Conservation (phyloP, 2,113 vertebrate genomes). For the Cyphomyrus discorhynchus region DNA sequence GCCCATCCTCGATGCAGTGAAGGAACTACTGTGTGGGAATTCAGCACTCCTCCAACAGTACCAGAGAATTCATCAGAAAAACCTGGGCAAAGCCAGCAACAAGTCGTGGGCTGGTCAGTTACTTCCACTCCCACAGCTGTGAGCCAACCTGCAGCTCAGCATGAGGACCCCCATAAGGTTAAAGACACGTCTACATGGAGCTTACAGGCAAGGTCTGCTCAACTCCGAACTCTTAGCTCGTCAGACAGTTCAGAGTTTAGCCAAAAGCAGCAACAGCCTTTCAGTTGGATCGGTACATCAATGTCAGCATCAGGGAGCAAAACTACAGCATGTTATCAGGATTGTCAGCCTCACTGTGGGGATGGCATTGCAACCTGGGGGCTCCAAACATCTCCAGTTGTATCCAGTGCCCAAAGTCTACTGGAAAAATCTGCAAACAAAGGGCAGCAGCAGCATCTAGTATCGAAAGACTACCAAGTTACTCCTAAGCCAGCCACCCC, state of each 20-base stretch:
- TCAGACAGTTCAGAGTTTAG: constrained; percentile 45
- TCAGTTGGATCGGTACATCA: constrained; percentile 43
- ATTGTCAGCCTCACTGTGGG: constrained; percentile 46
- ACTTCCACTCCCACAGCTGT: not conserved
- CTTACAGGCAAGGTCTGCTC: constrained; percentile 37
- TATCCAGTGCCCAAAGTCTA: constrained; percentile 49
- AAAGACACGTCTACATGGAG: constrained; percentile 42
- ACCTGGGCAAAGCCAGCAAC: constrained; percentile 36
- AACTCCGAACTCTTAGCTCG: constrained; percentile 39
- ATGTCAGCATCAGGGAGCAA: constrained; percentile 46
- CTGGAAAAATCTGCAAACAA: constrained; percentile 29
- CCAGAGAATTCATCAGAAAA: constrained; percentile 50
- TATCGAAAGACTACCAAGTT: constrained; percentile 53
- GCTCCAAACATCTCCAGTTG: constrained; percentile 51
- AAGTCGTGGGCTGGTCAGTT: not conserved
- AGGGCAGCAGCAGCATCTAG: constrained; percentile 46
- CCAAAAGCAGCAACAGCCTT: constrained; percentile 41
- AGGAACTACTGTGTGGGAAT: constrained; percentile 45
- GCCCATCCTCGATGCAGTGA: constrained; percentile 36
- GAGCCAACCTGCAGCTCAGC: constrained; percentile 25
- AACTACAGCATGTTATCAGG: constrained; percentile 49
- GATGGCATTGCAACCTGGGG: constrained; percentile 52
- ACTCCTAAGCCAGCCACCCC: constrained; percentile 51
- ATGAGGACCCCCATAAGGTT: constrained; percentile 37
- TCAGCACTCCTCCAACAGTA: constrained; percentile 42